These are phyloP conservation scores for Nemotelus nigrinus DNA, from an alignment of 2,888 invertebrate species.

Conservation along the genomic window DNA sequence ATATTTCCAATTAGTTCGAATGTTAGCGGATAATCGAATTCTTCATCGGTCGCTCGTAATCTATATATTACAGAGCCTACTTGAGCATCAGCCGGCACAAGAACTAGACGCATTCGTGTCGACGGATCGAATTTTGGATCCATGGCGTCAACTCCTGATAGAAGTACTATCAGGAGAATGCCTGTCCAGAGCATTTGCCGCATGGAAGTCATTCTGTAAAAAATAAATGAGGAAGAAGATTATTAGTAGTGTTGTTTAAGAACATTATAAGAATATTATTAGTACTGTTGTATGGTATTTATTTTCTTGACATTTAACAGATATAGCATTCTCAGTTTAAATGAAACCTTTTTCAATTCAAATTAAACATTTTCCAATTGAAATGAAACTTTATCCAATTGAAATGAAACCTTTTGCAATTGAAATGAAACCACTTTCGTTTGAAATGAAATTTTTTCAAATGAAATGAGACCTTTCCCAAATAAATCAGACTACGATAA, in stretches of 20 bases:
- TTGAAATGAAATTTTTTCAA: no score
- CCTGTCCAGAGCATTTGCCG: constrained; percentile 46
- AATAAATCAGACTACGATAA: no score
- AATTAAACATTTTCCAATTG: no score
- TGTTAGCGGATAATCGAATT: constrained; percentile 85
- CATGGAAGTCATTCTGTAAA: constrained; percentile 49
- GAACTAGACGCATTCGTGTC: constrained; percentile 82
- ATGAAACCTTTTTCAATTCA: no score
- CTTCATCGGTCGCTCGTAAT: constrained; percentile 86
- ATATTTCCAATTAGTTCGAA: constrained; percentile 82
- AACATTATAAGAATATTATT: neutral
- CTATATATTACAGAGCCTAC: constrained; percentile 88
- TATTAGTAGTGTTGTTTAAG: neutral
- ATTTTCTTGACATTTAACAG: neutral
- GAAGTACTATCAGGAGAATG: constrained; percentile 54
- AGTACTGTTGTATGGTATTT: neutral
- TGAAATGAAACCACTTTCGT: no score
- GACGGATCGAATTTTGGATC: constrained; percentile 87
- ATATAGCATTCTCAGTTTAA: neutral
- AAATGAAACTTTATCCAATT: no score
- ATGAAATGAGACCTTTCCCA: no score
- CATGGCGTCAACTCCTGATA: constrained; percentile 65
- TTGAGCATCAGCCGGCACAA: constrained; percentile 85
- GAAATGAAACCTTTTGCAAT: no score
- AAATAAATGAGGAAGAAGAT: constrained; percentile 10